These are phyloP conservation scores for Oreochromis aureus DNA, from an alignment of 2,113 vertebrate genomes.

Conservation along the genomic window DNA sequence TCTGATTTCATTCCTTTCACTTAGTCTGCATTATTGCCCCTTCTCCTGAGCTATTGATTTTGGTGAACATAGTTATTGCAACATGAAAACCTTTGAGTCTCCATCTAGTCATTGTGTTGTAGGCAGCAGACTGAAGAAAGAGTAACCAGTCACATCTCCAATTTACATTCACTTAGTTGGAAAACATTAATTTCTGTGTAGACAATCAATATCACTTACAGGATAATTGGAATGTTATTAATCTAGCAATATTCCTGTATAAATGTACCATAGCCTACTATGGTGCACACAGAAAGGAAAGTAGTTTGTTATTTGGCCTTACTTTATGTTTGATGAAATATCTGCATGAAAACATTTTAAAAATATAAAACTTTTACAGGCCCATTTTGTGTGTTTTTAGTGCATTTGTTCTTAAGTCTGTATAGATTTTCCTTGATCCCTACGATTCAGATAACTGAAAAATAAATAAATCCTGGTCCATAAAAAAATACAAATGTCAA, in stretches of 20 bases:
- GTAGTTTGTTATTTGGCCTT: neutral
- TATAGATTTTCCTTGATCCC: neutral
- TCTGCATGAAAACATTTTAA: neutral
- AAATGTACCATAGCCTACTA: constrained; percentile 79
- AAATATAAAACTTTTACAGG: neutral
- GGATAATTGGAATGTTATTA: constrained; percentile 86
- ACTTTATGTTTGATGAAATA: neutral
- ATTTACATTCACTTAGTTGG: constrained; percentile 80
- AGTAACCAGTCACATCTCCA: constrained; percentile 40
- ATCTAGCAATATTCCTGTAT: constrained; percentile 85
- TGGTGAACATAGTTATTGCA: constrained; percentile 92
- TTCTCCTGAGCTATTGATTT: constrained; percentile 89
- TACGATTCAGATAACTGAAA: neutral
- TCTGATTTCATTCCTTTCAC: constrained; percentile 90
- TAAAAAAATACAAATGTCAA: constrained; percentile 16
- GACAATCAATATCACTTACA: constrained; percentile 84
- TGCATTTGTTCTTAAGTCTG: neutral
- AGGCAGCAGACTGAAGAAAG: neutral
- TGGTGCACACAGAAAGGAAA: constrained; percentile 17
- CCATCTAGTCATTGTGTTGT: constrained; percentile 76
- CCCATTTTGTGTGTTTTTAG: neutral
- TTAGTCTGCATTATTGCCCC: constrained; percentile 85
- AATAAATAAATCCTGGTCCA: neutral
- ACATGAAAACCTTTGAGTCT: constrained; percentile 84
- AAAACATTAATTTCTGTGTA: constrained; percentile 86